Evolutionary conservation across 2,113 vertebrate species (phyloP), one percentile per base, ranked within the genome.

Genomic region (Epinephelus lanceolatus): DNA sequence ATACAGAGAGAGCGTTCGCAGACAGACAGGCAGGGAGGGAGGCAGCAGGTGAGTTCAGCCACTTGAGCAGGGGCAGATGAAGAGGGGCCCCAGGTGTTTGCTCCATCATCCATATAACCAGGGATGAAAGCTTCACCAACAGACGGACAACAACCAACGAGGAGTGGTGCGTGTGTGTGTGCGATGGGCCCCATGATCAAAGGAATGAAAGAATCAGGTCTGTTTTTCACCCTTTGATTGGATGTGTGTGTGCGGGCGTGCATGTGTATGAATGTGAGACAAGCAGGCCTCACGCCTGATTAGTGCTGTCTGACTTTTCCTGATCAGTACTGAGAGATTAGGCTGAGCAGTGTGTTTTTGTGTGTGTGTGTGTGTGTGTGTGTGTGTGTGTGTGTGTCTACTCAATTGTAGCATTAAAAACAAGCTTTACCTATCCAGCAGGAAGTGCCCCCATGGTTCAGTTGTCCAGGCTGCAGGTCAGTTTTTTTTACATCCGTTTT

Each of bases 1-100:
- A 76, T 11, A 82, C 27, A 53, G 25, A 76, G n/a, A 27, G 57
- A 80, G 27, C 18, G 7, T 59, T 11, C 51, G 25, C 76, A 85
- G 84, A 78, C 79, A 72, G 70, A 65, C 49, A 33, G 66, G 42
- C 61, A 72, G 33, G 11, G 11, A 79, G 75, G 57, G 69, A 75
- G 84, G 85, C 71, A 76, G 87, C 91, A 91, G 90, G 85, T 93
- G 92, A 91, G 81, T 89, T 84, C 60, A 89, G 67, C 78, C 85
- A 88, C 92, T 91, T 85, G 81, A 91, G 85, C 79, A 57, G 71
- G 71, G 71, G 69, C 65, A 69, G 80, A 90, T 90, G 78, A 91
- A 91, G 87, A 91, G 86, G 83, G 83, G 89, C 80, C 91, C 93
- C 93, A 93, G 90, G 91, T 94, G 93, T 92, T 89, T 91, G 90